phyloP scores from a whole-genome alignment of 1,140 invertebrate species.

The Steinernema khuongi region DNA sequence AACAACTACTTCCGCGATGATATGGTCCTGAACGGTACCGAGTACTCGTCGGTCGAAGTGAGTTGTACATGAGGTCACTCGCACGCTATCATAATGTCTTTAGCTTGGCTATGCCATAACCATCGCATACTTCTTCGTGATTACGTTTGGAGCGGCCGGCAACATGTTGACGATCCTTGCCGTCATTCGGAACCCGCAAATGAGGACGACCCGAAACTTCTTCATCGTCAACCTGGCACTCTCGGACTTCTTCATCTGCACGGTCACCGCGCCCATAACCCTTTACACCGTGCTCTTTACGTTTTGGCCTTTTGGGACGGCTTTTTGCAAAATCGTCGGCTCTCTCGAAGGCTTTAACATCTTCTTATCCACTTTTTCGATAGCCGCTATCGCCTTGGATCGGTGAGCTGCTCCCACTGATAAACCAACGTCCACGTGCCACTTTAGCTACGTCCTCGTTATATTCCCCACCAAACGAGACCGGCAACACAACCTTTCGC shows the following conservation, averaged over 20 bases:
- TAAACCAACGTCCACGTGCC: background rate
- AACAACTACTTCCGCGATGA: slow-evolving; percentile 56
- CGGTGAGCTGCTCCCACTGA: slow-evolving; percentile 40
- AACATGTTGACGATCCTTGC: slow-evolving; percentile 53
- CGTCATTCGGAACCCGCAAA: slow-evolving; percentile 49
- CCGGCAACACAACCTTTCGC: slow-evolving; percentile 53
- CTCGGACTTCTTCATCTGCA: slow-evolving; percentile 58
- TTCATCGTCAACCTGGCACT: slow-evolving; percentile 57
- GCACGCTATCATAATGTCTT: slow-evolving; percentile 1
- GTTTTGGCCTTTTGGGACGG: slow-evolving; percentile 58
- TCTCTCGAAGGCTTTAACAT: slow-evolving; percentile 58
- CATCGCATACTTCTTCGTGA: slow-evolving; percentile 45
- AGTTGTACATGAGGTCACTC: slow-evolving; percentile 9
- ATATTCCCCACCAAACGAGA: slow-evolving; percentile 57
- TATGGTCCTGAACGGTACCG: slow-evolving; percentile 51
- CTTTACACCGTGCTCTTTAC: slow-evolving; percentile 56
- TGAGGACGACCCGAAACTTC: slow-evolving; percentile 56
- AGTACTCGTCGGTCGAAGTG: slow-evolving; percentile 49
- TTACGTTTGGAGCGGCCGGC: slow-evolving; percentile 48
- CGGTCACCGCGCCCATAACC: slow-evolving; percentile 57
- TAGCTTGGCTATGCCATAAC: slow-evolving; percentile 50
- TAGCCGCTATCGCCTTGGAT: slow-evolving; percentile 60
- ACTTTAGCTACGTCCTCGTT: slow-evolving; percentile 53
- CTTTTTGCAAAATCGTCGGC: slow-evolving; percentile 55
- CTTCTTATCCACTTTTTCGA: slow-evolving; percentile 61